Percentiles rank a stretch among this genome's conserved stretches.
Conservation (phyloP, 2,113 vertebrate genomes). For the Pavo muticus region DNA sequence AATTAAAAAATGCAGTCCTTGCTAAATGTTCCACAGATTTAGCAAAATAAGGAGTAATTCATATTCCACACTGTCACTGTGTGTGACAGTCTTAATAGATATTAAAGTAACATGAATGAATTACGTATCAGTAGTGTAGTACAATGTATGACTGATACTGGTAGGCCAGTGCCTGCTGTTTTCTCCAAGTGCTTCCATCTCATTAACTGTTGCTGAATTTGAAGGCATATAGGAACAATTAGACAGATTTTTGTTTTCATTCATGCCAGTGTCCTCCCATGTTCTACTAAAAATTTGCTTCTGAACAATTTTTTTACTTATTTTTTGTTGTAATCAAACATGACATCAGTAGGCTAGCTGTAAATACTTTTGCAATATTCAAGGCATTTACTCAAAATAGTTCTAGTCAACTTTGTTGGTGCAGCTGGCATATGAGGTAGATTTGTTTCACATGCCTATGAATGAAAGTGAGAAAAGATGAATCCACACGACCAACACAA, state of each 20-base stretch:
- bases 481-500: neutral
- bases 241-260: neutral
- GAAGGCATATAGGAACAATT: neutral
- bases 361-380: neutral
- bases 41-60: neutral
- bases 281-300: neutral
- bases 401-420: neutral
- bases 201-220: neutral
- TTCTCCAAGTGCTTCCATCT: neutral
- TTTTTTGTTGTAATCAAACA: neutral
- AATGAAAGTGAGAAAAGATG: neutral
- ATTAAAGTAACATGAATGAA: neutral
- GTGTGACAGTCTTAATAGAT: neutral
- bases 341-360: neutral
- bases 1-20: neutral
- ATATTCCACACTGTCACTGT: neutral
- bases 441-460: accelerated
- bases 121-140: neutral
- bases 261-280: neutral
- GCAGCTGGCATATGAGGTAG: neutral
- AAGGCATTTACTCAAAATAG: neutral
- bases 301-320: neutral
- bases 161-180: neutral
- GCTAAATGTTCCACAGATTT: neutral
- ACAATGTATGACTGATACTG: neutral